Evolutionary conservation across 2,888 invertebrate genomes (phyloP).

Genomic region (Heliothis peltigera): DNA sequence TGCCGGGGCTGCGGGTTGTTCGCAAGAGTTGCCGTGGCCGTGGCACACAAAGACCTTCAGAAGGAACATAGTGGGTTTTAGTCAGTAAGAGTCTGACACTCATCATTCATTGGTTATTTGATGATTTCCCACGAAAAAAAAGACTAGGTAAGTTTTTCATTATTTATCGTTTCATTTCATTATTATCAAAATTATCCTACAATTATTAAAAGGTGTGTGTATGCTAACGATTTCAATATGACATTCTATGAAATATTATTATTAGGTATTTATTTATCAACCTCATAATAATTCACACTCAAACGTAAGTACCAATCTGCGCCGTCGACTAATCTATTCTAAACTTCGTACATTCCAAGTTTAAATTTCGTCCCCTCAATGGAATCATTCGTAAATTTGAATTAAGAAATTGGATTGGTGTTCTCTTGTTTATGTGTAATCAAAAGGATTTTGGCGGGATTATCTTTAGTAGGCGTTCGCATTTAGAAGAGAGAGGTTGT

Average conservation of each 20-base stretch:
- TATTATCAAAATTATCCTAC: too few species aligned
- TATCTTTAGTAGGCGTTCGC: slow-evolving; percentile 28
- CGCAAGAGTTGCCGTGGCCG: too few species aligned
- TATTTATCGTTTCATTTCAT: too few species aligned
- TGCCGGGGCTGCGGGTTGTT: too few species aligned
- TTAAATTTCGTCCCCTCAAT: slow-evolving; percentile 67
- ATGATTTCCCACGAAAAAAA: too few species aligned
- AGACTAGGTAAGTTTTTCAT: too few species aligned
- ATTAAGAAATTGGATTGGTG: slow-evolving; percentile 76
- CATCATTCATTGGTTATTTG: too few species aligned
- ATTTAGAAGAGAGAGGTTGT: slow-evolving; percentile 33
- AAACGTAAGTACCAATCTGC: slow-evolving; percentile 32
- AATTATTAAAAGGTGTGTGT: too few species aligned
- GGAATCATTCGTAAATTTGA: slow-evolving; percentile 67
- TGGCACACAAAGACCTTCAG: too few species aligned
- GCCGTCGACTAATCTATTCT: slow-evolving; percentile 41
- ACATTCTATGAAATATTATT: not conserved
- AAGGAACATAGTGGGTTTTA: too few species aligned
- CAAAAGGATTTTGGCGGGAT: slow-evolving; percentile 59
- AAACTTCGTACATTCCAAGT: slow-evolving; percentile 60
- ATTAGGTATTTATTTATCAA: not conserved
- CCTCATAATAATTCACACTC: not conserved
- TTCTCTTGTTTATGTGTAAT: slow-evolving; percentile 63
- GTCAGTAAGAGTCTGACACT: too few species aligned
- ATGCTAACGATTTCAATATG: too few species aligned